phyloP scores from a whole-genome alignment of 2,797 vertebrate genomes.

The Monodelphis domestica region DNA sequence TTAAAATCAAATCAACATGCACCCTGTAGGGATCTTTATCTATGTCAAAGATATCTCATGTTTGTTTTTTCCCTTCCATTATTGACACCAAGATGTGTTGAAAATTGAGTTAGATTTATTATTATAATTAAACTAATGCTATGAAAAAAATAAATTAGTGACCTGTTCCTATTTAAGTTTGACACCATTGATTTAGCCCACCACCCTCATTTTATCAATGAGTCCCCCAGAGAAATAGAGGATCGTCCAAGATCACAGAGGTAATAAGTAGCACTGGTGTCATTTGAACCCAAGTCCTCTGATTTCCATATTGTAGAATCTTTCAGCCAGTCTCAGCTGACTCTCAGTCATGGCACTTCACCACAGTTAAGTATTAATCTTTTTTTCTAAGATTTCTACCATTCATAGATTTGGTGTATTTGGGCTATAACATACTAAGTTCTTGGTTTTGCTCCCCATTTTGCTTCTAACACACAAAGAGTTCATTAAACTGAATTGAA shows the following conservation, averaged over 20 bases:
- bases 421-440: neutral
- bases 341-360: neutral
- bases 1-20: neutral
- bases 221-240: neutral
- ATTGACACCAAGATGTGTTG: neutral
- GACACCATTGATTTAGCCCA: neutral
- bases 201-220: neutral
- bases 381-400: neutral
- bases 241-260: neutral
- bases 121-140: slow-evolving; percentile 38
- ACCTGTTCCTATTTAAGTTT: neutral
- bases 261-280: neutral
- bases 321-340: too few species aligned
- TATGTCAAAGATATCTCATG: slow-evolving; percentile 13
- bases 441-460: neutral
- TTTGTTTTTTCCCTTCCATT: neutral
- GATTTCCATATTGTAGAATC: neutral
- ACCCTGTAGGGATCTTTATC: neutral
- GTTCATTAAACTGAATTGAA: neutral
- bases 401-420: neutral
- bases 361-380: neutral
- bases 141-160: neutral
- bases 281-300: neutral
- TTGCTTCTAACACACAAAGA: neutral
- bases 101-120: slow-evolving; percentile 46